Conservation (phyloP, 2,888 invertebrate genomes). For the Arge pagana region DNA sequence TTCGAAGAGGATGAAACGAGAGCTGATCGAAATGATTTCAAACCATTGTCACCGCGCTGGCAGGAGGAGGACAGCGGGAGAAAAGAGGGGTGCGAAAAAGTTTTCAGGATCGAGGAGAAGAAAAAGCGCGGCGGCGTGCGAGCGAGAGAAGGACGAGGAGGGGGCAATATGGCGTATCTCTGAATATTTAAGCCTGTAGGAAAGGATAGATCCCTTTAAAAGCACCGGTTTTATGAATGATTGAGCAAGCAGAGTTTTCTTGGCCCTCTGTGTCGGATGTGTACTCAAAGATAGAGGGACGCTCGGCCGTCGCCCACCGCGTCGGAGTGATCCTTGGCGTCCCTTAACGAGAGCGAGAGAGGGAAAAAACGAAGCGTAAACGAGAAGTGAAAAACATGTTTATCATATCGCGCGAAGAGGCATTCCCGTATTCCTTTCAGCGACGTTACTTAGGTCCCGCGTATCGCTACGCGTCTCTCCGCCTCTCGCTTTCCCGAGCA, state of each 20-base stretch:
- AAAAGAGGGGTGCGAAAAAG: background rate
- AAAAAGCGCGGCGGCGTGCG: background rate
- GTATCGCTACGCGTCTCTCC: too few relatives aligned
- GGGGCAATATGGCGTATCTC: conserved; percentile 13
- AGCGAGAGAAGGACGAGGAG: background rate
- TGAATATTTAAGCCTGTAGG: conserved; percentile 44
- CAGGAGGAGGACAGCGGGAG: too few relatives aligned
- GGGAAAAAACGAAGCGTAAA: background rate
- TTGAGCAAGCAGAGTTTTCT: conserved; percentile 33
- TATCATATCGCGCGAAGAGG: too few relatives aligned
- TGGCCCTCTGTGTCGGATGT: conserved; percentile 2
- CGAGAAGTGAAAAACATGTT: background rate
- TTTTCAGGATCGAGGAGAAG: background rate
- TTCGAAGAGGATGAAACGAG: too few relatives aligned
- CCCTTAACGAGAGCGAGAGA: background rate
- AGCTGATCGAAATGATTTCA: too few relatives aligned
- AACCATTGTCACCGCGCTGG: too few relatives aligned
- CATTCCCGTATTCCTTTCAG: too few relatives aligned
- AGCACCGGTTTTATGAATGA: conserved; percentile 48
- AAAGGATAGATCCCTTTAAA: conserved; percentile 41
- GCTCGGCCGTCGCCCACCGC: background rate
- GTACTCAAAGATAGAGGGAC: conserved; percentile 9
- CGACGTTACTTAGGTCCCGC: too few relatives aligned
- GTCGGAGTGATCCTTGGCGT: too few relatives aligned
- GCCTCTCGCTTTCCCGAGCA: too few relatives aligned